A percentile compares a stretch with the other conserved stretches of the same genome.
Evolutionary conservation across 2,113 vertebrate genomes (phyloP).

Genomic region (Talpa occidentalis): DNA sequence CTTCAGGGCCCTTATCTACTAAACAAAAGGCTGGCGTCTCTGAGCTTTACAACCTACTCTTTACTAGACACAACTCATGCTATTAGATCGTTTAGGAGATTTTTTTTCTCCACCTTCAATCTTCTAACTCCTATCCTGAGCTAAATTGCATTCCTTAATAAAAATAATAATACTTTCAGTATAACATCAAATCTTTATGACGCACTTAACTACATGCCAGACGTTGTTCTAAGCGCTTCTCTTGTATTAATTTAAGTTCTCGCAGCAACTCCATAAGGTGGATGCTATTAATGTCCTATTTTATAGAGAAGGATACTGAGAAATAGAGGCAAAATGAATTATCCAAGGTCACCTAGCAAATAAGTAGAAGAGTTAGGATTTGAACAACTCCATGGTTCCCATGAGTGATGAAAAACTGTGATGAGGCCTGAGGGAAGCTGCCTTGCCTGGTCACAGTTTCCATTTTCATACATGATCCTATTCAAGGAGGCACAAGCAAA

Average conservation of each 20-base stretch:
- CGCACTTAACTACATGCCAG: neutral
- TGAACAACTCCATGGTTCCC: constrained; percentile 42
- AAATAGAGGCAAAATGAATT: constrained; percentile 66
- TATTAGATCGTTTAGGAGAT: neutral
- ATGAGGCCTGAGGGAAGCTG: neutral
- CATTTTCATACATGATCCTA: neutral
- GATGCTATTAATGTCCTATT: neutral
- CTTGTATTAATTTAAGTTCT: neutral
- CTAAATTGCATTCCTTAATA: neutral
- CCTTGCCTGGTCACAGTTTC: neutral
- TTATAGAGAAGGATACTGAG: constrained; percentile 32
- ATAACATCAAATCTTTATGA: neutral
- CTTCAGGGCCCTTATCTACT: neutral
- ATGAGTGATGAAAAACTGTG: neutral
- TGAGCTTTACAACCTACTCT: neutral
- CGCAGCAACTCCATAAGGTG: neutral
- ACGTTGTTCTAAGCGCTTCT: neutral
- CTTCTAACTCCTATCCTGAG: neutral
- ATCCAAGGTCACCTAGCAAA: constrained; percentile 9
- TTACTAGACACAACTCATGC: neutral
- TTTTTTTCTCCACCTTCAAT: neutral
- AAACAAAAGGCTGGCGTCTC: neutral
- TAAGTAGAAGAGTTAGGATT: constrained; percentile 6
- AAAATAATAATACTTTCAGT: neutral
- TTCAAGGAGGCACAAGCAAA: neutral